phyloP scores from a whole-genome alignment of 2,797 vertebrate genomes.

The Mus caroli region DNA sequence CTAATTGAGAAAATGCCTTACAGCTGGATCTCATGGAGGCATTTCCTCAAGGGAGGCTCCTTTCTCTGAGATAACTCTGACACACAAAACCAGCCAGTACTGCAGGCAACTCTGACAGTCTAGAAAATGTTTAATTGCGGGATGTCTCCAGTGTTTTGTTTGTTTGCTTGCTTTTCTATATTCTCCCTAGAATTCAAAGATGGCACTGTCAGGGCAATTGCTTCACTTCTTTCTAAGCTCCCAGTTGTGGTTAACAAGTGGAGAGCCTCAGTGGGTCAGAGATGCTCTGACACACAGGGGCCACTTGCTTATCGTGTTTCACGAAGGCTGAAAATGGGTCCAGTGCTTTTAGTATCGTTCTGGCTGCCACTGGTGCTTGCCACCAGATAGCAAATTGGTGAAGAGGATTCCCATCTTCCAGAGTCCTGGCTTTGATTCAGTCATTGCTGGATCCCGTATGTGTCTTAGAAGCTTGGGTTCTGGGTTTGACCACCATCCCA shows the following conservation, averaged over 20 bases:
- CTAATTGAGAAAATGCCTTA: not conserved
- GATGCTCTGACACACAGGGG: not conserved
- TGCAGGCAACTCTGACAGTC: not conserved
- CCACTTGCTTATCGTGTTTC: not conserved
- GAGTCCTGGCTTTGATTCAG: not conserved
- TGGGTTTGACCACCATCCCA: too few relatives aligned
- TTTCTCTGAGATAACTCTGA: not conserved
- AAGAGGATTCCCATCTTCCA: not conserved
- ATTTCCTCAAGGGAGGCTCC: not conserved
- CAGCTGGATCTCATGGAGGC: not conserved
- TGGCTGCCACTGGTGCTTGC: not conserved
- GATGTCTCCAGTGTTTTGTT: not conserved
- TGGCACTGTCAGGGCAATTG: not conserved
- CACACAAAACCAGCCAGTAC: too few relatives aligned
- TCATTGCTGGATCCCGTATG: not conserved
- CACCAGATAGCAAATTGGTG: not conserved
- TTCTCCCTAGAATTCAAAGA: not conserved
- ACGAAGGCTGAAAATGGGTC: rapidly evolving
- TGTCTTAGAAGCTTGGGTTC: not conserved
- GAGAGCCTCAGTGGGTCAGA: not conserved
- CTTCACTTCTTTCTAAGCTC: not conserved
- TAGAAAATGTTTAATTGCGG: not conserved
- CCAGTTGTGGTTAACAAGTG: not conserved
- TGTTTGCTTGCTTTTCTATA: not conserved
- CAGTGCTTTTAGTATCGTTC: not conserved